Base-by-base conservation (phyloP, 2,113 vertebrate species). In the Pterocles gutturalis region DNA sequence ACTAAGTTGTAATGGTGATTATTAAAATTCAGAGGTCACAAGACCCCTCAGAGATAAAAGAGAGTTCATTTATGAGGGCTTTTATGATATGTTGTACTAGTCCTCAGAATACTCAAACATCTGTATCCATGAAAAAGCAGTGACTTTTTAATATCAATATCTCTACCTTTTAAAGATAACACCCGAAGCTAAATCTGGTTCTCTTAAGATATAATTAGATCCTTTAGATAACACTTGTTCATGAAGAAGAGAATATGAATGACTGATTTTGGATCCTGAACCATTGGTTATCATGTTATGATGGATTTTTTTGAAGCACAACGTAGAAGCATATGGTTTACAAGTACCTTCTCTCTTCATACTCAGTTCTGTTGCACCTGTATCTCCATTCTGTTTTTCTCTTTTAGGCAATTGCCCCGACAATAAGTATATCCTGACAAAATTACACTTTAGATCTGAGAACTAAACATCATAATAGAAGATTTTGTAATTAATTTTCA, bases 91-190 rank as follows among this genome's bases (percentile, higher is more conserved):
- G 14, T 64, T 96, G 60, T 78, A 58, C 34, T 6, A 3, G 45
- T 80, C 54, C 73, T 96, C 83, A 88, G 94, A 95, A 67, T 93
- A 70, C 25, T 64, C 49, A 83, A 72, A 84, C 54, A 72, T 60
- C 48, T 70, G 9, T 60, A 54, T 69, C n/a, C 88, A 67, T 81
- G 67, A 72, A 96, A 96, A 91, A 93, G 55, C 49, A 95, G 78
- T 95, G 70, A 85, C 33, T 84, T 93, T 95, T 94, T 73, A 75
- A 87, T 84, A 91, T n/a, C 95, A 97, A 96, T 92, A 81, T 85
- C 36, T 94, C 72, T 90, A 82, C 38, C 38, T 87, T 95, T 60
- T 46, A 80, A 80, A 38, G 87, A 80, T 51, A 93, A 80, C 84
- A 96, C 41, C 83, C 95, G 66, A 95, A 83, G 55, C 33, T 87